Base-by-base conservation (phyloP, 2,888 invertebrate species). In the Eupithecia subumbrata region DNA sequence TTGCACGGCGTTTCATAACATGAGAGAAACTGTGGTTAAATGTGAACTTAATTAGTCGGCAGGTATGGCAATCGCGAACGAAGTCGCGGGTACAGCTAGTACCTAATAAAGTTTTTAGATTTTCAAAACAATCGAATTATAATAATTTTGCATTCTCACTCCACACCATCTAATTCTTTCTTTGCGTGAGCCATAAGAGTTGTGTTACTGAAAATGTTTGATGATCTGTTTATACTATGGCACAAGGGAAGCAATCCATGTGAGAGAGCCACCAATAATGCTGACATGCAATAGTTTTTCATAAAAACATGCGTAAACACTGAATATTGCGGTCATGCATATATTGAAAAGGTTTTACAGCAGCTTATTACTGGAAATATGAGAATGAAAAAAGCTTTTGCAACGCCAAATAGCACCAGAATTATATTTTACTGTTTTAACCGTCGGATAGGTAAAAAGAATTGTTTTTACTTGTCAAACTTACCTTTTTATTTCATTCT, bases 261-360 rank as follows among this genome's bases (percentile, higher is more conserved):
- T 68, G 76, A 78, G 73, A 80, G 75, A 79, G 79, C 78, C 34
- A 43, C 75, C 75, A 75, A 76, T 74, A 66, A 76, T 71, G 79
- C 79, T 80, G 80, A 79, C 78, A 71, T 75, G 77, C 71, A 77
- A 80, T 80, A 80, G 78, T 78, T 82, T 80, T 79, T 76, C 76
- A 79, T 79, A 78, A 79, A 80, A 78, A 79, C 79, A 76, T 75
- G 72, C 30, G 78, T 71, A 77, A 76, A 78, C 72, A 78, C 72
- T 22, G 60, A 63, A 75, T 69, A 71, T 60, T 63, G 60, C 12
- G 67, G 64, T 68, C 67, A 45, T 56, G 60, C 60, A 45, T 56
- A 60, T 67, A 67, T 67, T 22, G 67, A 67, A 67, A 40, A 67
- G 40, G 40, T 40, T 40, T 40, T 68, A 45, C 43, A 34, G 64